Evolutionary conservation across 2,888 invertebrate species (phyloP), one percentile per base, ranked within the genome.

Genomic region (Leucophora obtusa): DNA sequence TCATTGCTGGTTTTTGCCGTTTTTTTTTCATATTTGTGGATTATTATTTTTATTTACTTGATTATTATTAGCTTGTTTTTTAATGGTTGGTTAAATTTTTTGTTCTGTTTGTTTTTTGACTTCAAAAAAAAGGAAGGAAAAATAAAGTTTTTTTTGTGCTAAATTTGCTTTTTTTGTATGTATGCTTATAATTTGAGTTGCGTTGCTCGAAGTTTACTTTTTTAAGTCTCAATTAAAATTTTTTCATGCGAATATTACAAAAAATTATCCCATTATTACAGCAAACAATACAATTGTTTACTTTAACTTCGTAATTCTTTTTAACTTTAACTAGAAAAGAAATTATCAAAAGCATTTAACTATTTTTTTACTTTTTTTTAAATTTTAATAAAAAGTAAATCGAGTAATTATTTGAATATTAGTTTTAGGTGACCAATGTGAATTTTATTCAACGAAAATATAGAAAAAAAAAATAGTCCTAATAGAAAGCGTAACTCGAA

Each of bases 141-240:
- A 65, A 43, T 14, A 47, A n/a, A 18, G 47, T 59, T 35, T 71
- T 17, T 43, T 28, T 71, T 77, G 24, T 43, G 58, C 66, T 71
- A 59, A 66, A 54, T 71, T 59, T 66, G 15, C 28, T 28, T 2
- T 21, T 21, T 21, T 60, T 71, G 58, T 71, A 58, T 21, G 51
- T n/a, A 60, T 66, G 66, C 71, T 66, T 47, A 72, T 84, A 85
- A 85, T 86, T 86, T 86, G 83, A 85, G 85, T 85, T 66, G 1
- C 17, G 50, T 38, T 4, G 7, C 33, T 24, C 50, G 10, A 2
- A 33, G 15, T 33, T 47, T 54, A 6, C 7, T 60, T 17, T 14
- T 15, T 84, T 85, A 83, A 82, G 74, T 81, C 82, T 82, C 73
- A 76, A 81, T 73, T 70, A 70, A 60, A 60, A 50, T 70, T 60